Evolutionary conservation across 2,113 vertebrate species (phyloP).

Genomic region (Galbula dea): DNA sequence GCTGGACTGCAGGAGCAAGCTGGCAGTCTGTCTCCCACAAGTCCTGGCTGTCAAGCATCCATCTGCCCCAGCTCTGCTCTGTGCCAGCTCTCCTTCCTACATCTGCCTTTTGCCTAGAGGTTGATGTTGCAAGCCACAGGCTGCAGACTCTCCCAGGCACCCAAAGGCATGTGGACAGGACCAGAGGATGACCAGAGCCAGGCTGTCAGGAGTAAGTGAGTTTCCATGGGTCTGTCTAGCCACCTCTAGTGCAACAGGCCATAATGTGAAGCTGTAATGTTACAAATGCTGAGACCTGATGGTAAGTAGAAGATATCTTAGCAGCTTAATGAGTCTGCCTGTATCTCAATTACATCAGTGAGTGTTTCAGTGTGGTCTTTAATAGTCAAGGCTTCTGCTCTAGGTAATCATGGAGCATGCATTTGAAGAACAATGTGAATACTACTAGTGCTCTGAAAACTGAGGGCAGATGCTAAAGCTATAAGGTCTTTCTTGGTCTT

Average conservation of each 20-base stretch:
- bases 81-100: neutral
- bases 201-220: neutral
- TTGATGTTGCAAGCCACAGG: neutral
- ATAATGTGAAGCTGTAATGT: neutral
- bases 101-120: neutral
- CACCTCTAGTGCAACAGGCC: neutral
- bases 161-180: neutral
- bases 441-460: neutral
- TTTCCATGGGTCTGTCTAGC: neutral
- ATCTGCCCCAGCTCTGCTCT: neutral
- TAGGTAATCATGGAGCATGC: rapidly evolving
- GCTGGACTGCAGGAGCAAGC: neutral
- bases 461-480: neutral
- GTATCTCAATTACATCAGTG: neutral
- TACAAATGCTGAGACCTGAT: neutral
- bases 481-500: neutral
- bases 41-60: neutral
- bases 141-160: neutral
- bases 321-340: neutral
- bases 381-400: neutral
- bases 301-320: neutral
- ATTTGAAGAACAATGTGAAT: neutral
- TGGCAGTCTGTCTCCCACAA: neutral
- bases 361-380: neutral
- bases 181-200: too few species aligned